Base-by-base conservation (phyloP, 2,888 invertebrate species). In the Gisinianus flammeolus region DNA sequence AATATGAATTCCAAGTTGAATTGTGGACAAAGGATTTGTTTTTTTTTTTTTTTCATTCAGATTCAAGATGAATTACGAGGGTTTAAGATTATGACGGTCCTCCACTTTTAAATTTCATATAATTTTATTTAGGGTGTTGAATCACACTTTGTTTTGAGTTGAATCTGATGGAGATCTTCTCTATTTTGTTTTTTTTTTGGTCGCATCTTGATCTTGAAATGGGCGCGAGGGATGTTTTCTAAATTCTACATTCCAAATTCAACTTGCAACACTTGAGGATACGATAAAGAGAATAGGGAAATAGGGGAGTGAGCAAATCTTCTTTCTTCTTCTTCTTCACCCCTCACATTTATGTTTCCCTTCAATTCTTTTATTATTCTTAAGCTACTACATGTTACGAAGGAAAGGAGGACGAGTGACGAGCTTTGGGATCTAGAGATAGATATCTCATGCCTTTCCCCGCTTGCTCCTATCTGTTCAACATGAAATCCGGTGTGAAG, bases 291-390 rank as follows among this genome's bases (percentile, higher is more conserved):
- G 30, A 44, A 44, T 44, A 19, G 19, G 44, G 12, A 35, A 24
- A 44, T 24, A 44, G 10, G 12, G 24, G 6, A 33, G 24, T n/a
- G 16, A 69, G 69, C 35, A 44, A 69, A 69, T 69, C 44, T 69
- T 22, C 24, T 69, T 52, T 69, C 52, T 44, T 69, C 44, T 69
- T 22, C 24, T 69, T 52, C 52, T 69, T 44, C 69, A 69, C 69
- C 69, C 69, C 69, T 69, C 69, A 69, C 69, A 69, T 69, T 69
- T 69, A 69, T 69, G 35, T 69, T 44, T 22, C 22, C 24, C 33
- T 22, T 68, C 35, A 16, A 22, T 44, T 35, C 35, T 16, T 28
- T 6, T 30, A 24, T 28, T 28, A 24, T 26, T 19, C 19, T 24
- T 28, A 64, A 26, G 26, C 4, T 4, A 28, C 4, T 28, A 4